phyloP scores from a whole-genome alignment of 1,140 invertebrate species.

The Brachionus paranguensis region DNA sequence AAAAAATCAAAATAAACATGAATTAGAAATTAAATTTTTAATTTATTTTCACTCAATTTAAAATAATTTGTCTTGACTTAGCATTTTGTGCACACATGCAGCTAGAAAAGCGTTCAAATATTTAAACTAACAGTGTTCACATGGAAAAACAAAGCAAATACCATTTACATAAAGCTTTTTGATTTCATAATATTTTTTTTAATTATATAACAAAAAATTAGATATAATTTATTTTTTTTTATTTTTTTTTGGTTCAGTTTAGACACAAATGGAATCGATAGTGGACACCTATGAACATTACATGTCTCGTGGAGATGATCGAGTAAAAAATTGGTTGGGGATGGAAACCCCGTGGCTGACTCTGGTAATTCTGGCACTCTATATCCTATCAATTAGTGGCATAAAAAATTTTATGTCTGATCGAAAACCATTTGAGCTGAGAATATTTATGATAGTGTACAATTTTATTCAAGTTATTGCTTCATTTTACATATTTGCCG shows the following conservation, averaged over 20 bases:
- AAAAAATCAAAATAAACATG: not conserved
- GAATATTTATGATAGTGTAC: constrained; percentile 47
- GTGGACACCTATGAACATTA: not conserved
- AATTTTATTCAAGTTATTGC: constrained; percentile 48
- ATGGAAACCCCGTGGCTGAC: constrained; percentile 55
- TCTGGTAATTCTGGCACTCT: constrained; percentile 41
- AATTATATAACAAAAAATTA: too few species aligned
- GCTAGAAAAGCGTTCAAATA: not conserved
- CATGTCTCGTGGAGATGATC: constrained; percentile 46
- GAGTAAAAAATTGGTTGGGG: constrained; percentile 56
- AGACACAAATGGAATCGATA: constrained; percentile 2
- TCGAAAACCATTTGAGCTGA: constrained; percentile 46
- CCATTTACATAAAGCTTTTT: not conserved
- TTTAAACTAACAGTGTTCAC: not conserved
- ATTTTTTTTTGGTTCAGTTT: not conserved
- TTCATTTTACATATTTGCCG: constrained; percentile 47
- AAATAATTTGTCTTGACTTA: not conserved
- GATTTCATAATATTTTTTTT: not conserved
- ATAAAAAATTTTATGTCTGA: constrained; percentile 49
- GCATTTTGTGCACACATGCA: not conserved
- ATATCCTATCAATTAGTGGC: constrained; percentile 41
- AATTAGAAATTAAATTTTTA: not conserved
- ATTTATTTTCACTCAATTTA: not conserved
- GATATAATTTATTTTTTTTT: too few species aligned
- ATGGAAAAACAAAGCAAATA: not conserved